Conservation (phyloP, 2,888 invertebrate species). For the Gymnoscelis rufifasciata region DNA sequence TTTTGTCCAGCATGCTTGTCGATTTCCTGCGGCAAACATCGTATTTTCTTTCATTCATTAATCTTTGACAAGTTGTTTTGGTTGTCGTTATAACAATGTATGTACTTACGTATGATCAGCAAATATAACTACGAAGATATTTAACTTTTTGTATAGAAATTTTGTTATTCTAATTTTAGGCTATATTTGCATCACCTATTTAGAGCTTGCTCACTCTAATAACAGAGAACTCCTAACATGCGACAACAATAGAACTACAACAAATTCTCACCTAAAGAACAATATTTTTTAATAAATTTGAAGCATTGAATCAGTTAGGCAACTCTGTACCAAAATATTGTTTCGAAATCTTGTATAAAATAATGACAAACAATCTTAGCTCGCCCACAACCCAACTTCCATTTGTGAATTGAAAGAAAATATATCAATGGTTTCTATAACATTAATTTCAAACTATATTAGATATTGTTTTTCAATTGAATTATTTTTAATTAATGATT, state of each 20-base stretch:
- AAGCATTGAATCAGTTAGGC: not conserved
- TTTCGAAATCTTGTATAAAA: conserved; percentile 23
- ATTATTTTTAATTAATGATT: too few relatives aligned
- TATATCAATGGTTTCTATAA: too few relatives aligned
- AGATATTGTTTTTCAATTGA: too few relatives aligned
- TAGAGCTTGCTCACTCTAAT: too few relatives aligned
- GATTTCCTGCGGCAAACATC: not conserved
- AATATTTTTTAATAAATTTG: too few relatives aligned
- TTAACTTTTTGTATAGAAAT: not conserved
- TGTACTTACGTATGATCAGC: too few relatives aligned
- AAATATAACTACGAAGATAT: not conserved
- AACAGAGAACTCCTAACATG: not conserved
- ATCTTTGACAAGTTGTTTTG: not conserved
- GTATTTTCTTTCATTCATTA: not conserved
- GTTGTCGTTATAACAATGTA: not conserved
- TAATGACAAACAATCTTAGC: conserved; percentile 33
- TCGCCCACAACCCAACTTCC: conserved; percentile 55
- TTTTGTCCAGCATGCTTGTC: not conserved
- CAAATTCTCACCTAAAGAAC: too few relatives aligned
- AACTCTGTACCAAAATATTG: conserved; percentile 1
- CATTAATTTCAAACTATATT: too few relatives aligned
- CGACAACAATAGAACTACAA: not conserved
- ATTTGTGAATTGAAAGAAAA: conserved; percentile 38
- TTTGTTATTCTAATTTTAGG: too few relatives aligned
- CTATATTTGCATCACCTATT: too few relatives aligned